Base-by-base conservation (phyloP, 2,113 vertebrate species). In the Bubalus kerabau region DNA sequence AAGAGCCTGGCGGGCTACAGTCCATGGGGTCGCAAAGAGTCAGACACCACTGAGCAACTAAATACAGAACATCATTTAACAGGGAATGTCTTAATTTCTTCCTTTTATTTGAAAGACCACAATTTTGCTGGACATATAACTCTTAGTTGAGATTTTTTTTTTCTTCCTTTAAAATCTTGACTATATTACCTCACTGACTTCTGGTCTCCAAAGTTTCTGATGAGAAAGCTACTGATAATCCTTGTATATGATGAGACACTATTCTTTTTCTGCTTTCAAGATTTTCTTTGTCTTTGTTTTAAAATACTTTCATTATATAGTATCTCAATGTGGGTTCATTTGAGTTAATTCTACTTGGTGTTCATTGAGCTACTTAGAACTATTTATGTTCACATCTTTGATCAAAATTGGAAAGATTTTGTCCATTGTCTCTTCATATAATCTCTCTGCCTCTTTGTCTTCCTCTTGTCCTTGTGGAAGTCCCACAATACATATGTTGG, bases 21-120 rank as follows among this genome's bases (percentile, higher is more conserved):
- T 71, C n/a, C n/a, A 11, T 71, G 4, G 9, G n/a, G 1, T 36
- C 4, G 0, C 64, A 71, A 71, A 71, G n/a, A 36, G 32, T 36
- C 64, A 71, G 19, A 71, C 17, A 36, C 17, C 64, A 21, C 4
- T 71, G n/a, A 11, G 64, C 0, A 0, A 71, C 9, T 71, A 21
- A 71, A 32, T 71, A n/a, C 7, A 32, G 30, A 1, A n/a, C 17
- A 71, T 71, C 64, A 71, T 36, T 71, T 36, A 21, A 71, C 17
- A 71, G 9, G 4, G 11, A 82, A 30, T 82, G 80, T 52, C 17
- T 82, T 82, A 54, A 82, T n/a, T 82, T 54, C 19, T 54, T 26
- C 11, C 1, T 54, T 54, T 23, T 54, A 52, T n/a, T 82, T n/a
- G 11, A 82, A 82, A 82, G 48, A 82, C 30, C 64, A 36, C 64